Evolutionary conservation across 2,113 vertebrate species (phyloP).

Genomic region (Bolborhynchus lineola): DNA sequence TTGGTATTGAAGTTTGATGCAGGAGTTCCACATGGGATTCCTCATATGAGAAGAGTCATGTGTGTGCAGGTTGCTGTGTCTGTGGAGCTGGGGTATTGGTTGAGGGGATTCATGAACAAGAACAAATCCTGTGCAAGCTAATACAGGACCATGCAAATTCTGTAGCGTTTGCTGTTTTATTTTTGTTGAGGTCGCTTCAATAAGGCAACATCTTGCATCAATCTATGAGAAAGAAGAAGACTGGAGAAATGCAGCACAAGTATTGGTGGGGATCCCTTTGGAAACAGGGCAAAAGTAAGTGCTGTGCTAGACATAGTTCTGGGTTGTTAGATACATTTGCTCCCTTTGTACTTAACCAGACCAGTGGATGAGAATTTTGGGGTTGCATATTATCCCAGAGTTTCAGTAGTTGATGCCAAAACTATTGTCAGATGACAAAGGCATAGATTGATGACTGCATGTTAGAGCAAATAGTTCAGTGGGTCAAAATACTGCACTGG

Average conservation of each 20-base stretch:
- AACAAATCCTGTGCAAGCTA: background rate
- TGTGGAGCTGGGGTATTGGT: background rate
- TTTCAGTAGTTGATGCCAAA: background rate
- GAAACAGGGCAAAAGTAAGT: slow-evolving; percentile 96
- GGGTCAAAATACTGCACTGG: background rate
- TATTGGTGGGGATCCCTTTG: slow-evolving; percentile 95
- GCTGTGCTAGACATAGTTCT: background rate
- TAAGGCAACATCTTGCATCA: slow-evolving; percentile 97
- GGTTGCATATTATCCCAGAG: background rate
- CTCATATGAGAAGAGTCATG: fast-evolving
- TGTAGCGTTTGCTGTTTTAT: background rate
- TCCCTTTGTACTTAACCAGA: background rate
- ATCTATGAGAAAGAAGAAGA: slow-evolving; percentile 99
- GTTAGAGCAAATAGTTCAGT: background rate
- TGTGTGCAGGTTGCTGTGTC: background rate
- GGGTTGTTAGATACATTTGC: background rate
- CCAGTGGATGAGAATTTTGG: background rate
- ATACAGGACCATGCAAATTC: background rate
- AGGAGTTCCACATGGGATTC: background rate
- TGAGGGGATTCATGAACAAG: background rate
- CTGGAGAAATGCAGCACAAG: slow-evolving; percentile 97
- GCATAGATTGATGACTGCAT: background rate
- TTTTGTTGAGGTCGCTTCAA: slow-evolving; percentile 88
- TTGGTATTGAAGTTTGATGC: background rate
- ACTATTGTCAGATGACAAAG: background rate